Evolutionary conservation across 2,797 vertebrate species (phyloP).

Genomic region (Urosaurus nigricauda): DNA sequence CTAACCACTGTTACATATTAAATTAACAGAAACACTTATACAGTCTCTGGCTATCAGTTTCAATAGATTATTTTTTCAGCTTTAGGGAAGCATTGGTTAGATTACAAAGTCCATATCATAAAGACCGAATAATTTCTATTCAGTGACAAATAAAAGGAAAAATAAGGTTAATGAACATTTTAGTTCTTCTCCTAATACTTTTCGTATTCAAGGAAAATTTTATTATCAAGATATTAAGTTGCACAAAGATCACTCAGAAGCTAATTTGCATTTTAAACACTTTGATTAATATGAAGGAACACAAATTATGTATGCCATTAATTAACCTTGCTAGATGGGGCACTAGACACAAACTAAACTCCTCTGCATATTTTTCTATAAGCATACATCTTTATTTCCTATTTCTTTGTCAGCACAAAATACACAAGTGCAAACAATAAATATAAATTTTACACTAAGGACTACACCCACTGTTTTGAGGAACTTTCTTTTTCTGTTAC

Average conservation of each 20-base stretch:
- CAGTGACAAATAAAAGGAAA: conserved; percentile 39
- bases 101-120: conserved; percentile 39
- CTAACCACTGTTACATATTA: conserved; percentile 16
- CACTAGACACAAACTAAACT: neutral
- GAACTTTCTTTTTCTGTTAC: neutral
- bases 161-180: conserved; percentile 55
- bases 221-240: conserved; percentile 49
- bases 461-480: neutral
- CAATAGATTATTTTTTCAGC: conserved; percentile 18
- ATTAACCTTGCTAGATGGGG: neutral
- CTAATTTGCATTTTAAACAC: conserved; percentile 43
- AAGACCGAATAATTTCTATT: conserved; percentile 40
- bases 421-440: neutral
- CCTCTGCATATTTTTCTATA: neutral
- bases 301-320: neutral
- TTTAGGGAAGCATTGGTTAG: conserved; percentile 32
- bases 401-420: neutral
- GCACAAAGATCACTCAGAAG: conserved; percentile 47
- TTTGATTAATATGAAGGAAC: neutral
- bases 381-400: neutral
- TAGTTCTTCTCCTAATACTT: conserved; percentile 46
- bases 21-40: neutral
- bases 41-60: neutral
- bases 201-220: conserved; percentile 52
- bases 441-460: neutral